These are phyloP conservation scores for Campoletis raptor DNA, from an alignment of 2,888 invertebrate genomes.

Conservation along the genomic window DNA sequence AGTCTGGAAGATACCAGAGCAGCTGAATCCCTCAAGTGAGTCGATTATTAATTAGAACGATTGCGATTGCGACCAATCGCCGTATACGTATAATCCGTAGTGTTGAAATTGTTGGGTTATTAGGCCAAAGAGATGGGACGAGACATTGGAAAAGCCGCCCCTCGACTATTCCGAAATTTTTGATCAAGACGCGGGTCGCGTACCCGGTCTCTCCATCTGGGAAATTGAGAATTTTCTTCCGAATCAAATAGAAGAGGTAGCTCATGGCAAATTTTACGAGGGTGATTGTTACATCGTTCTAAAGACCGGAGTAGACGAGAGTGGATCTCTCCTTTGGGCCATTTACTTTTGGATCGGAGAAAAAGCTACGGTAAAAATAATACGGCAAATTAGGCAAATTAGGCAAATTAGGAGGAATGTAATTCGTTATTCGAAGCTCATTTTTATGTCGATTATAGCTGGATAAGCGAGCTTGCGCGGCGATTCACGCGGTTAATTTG, in stretches of 20 bases:
- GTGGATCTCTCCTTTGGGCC: conserved; percentile 95
- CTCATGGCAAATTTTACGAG: conserved; percentile 99
- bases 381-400: too few relatives aligned
- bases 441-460: conserved; percentile 85
- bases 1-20: conserved; percentile 89
- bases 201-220: conserved; percentile 97
- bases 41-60: conserved; percentile 20
- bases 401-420: too few relatives aligned
- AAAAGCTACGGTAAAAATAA: conserved; percentile 92
- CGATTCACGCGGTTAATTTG: conserved; percentile 99
- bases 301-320: conserved; percentile 94
- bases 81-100: conserved; percentile 28
- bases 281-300: conserved; percentile 99
- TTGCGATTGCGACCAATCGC: not conserved
- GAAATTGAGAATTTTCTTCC: conserved; percentile 99
- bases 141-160: conserved; percentile 96
- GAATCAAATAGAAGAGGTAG: conserved; percentile 96
- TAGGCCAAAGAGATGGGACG: conserved; percentile 98
- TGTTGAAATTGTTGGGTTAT: not conserved
- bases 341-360: conserved; percentile 99
- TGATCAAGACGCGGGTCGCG: conserved; percentile 97
- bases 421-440: too few relatives aligned
- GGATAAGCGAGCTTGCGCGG: conserved; percentile 98
- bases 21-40: conserved; percentile 89
- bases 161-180: conserved; percentile 99